Conservation (phyloP, 2,113 vertebrate species). For the Merops nubicus region DNA sequence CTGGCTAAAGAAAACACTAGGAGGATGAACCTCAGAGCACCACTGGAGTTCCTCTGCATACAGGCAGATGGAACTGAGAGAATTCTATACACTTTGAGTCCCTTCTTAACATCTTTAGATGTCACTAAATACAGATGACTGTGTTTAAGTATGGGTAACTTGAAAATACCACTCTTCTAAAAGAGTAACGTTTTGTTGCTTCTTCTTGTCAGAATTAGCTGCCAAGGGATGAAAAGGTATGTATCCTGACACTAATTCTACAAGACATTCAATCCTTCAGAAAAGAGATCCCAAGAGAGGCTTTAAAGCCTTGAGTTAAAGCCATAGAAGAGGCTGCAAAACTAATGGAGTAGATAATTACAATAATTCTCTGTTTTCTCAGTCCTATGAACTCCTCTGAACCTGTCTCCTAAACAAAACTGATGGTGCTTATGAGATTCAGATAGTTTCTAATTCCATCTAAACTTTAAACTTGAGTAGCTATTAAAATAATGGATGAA, state of each 20-base stretch:
- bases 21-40: not conserved
- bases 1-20: not conserved
- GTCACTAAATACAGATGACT: not conserved
- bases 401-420: not conserved
- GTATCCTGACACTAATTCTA: not conserved
- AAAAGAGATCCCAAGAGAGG: not conserved
- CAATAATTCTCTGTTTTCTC: not conserved
- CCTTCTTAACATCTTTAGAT: not conserved
- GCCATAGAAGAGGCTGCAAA: not conserved
- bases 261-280: not conserved
- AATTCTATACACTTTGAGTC: not conserved
- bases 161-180: not conserved
- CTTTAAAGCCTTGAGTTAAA: not conserved
- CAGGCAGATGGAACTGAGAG: not conserved
- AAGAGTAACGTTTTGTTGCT: not conserved
- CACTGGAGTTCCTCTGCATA: not conserved
- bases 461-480: not conserved
- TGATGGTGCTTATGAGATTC: not conserved
- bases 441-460: not conserved
- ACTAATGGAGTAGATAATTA: not conserved
- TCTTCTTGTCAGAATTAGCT: not conserved
- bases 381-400: not conserved
- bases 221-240: not conserved
- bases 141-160: not conserved
- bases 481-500: not conserved